Base-by-base conservation (phyloP, 2,888 invertebrate species). In the Lithophane leautieri region DNA sequence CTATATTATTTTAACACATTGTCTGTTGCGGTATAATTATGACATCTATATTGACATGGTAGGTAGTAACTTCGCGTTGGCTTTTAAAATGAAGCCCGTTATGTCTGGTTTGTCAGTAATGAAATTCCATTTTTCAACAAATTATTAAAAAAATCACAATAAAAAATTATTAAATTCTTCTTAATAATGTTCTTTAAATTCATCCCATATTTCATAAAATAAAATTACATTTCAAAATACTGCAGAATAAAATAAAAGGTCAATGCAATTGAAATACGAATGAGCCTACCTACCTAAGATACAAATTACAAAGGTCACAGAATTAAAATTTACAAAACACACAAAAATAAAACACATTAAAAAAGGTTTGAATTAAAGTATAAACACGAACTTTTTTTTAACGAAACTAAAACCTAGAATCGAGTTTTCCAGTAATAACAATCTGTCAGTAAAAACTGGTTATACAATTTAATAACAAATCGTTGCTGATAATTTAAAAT, bases 11-110 rank as follows among this genome's bases (percentile, higher is more conserved):
- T 47, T 22, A 54, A 19, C 14, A 75, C 54, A 76, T 79, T 28
- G 19, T 50, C 63, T 34, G 6, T 22, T 68, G 44, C 19, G 16
- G 82, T 81, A n/a, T 58, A 44, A 14, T 28, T 22, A 42, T 47
- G 25, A 52, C 50, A 56, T n/a, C n/a, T 40, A 6, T 16, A 25
- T 14, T 50, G 34, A 47, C 58, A 58, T 40, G 76, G 62, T 6
- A 44, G 76, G 62, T 8, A 44, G 14, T 9, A 74, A 50, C 34
- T 56, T 0, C 1, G 54, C n/a, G 14, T 62, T 54, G 40, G 1
- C 28, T 34, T 40, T 16, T 4, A 6, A 66, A 74, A 25, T 61
- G 7, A 42, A n/a, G 7, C 19, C 19, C 25, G 4, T 58, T 19
- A 34, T 7, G 19, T 7, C 19, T 19, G 8, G 8, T 28, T 19